Percentiles rank a stretch among this genome's conserved stretches.
Evolutionary conservation across 2,797 vertebrate species (phyloP).

Genomic region (Chloroceryle amazona): DNA sequence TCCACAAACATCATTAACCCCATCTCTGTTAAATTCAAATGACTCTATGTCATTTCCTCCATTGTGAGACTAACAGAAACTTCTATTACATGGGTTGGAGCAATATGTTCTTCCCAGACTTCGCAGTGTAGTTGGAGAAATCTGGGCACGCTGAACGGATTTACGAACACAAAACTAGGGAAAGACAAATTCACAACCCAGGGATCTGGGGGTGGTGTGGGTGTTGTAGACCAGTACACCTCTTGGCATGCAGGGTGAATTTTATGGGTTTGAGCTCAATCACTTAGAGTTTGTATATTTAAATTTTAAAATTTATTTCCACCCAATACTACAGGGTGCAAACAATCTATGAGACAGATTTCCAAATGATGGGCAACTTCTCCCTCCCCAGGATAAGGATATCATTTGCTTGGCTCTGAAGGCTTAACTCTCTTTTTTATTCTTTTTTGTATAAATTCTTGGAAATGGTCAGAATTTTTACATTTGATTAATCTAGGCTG

Average conservation of each 20-base stretch:
- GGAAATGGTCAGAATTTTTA: background rate
- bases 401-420: background rate
- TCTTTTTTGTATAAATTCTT: background rate
- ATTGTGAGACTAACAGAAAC: background rate
- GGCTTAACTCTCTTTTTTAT: background rate
- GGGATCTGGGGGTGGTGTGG: accelerated
- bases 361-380: background rate
- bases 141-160: background rate
- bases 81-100: background rate
- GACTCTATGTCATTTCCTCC: background rate
- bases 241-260: background rate
- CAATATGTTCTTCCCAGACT: background rate
- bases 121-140: background rate
- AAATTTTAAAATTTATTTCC: background rate
- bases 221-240: background rate
- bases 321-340: background rate
- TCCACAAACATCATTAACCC: background rate
- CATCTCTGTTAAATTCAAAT: background rate
- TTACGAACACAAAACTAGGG: background rate
- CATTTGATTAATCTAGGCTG: conserved; percentile 26
- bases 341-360: background rate
- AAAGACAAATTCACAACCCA: background rate
- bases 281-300: background rate
- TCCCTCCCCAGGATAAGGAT: background rate
- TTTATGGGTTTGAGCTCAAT: background rate